Evolutionary conservation across 2,888 invertebrate species (phyloP).

Genomic region (Pollenia griseotomentosa): DNA sequence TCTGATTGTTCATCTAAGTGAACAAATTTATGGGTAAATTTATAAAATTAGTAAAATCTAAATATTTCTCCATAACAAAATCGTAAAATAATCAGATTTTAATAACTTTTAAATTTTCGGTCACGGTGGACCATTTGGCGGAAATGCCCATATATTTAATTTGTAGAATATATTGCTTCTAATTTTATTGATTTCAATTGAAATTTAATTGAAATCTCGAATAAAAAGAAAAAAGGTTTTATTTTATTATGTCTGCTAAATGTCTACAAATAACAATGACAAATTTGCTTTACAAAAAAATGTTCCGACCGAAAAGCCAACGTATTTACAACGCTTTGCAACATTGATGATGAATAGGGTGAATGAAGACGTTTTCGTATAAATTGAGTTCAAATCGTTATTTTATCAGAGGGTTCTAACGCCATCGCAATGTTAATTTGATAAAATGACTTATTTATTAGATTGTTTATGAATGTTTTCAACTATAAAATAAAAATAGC

Average conservation of each 20-base stretch:
- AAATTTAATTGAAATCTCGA: conserved; percentile 32
- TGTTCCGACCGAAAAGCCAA: background rate
- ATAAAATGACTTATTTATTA: conserved; percentile 6
- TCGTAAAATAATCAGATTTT: too few species aligned
- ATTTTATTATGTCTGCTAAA: conserved; percentile 28
- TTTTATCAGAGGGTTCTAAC: background rate
- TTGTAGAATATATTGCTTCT: background rate
- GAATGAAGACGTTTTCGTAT: background rate
- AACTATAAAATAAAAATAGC: background rate
- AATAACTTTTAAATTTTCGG: too few species aligned
- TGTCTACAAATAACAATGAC: conserved; percentile 44
- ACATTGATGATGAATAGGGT: conserved; percentile 3
- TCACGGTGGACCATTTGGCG: too few species aligned
- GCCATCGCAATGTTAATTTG: conserved; percentile 12
- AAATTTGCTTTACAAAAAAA: conserved; percentile 23
- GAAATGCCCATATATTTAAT: too few species aligned
- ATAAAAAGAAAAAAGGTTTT: background rate
- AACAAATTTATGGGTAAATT: too few species aligned
- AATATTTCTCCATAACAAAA: too few species aligned
- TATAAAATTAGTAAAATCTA: too few species aligned
- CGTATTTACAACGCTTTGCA: background rate
- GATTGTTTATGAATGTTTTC: conserved; percentile 3
- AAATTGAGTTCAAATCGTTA: background rate
- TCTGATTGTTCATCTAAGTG: too few species aligned
- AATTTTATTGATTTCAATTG: conserved; percentile 33